These are phyloP conservation scores for Pentamera pediparva DNA, from an alignment of 53 echinoderm and acorn worm genomes.

Conservation along the genomic window DNA sequence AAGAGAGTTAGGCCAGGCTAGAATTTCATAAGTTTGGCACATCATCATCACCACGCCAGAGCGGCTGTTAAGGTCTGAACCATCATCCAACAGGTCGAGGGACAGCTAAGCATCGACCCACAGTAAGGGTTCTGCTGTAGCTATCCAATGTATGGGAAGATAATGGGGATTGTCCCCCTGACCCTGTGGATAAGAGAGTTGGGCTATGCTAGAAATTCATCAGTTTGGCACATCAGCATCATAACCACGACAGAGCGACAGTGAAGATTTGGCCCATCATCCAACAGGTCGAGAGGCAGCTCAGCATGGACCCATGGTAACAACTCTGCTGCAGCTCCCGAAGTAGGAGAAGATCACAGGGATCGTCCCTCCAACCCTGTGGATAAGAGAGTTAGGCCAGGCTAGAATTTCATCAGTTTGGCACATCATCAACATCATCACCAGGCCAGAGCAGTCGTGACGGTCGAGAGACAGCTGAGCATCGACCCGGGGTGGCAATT, in stretches of 20 bases:
- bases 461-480: slow-evolving; percentile 67
- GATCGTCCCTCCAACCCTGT: slow-evolving; percentile 93
- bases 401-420: too few species aligned
- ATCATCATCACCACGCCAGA: too few species aligned
- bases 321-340: slow-evolving; percentile 69
- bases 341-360: slow-evolving; percentile 94
- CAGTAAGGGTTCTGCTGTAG: slow-evolving; percentile 61
- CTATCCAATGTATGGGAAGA: slow-evolving; percentile 90
- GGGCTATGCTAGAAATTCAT: too few species aligned
- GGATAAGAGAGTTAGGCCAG: too few species aligned
- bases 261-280: too few species aligned
- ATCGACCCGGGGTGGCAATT: slow-evolving; percentile 63
- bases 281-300: slow-evolving; percentile 80
- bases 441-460: slow-evolving; percentile 82
- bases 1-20: too few species aligned
- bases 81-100: slow-evolving; percentile 87
- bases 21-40: too few species aligned
- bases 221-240: too few species aligned
- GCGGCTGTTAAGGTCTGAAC: slow-evolving; percentile 77
- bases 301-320: slow-evolving; percentile 69
- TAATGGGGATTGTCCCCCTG: slow-evolving; percentile 84
- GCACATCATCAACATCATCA: too few species aligned
- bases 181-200: too few species aligned
- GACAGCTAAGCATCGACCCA: slow-evolving; percentile 75
- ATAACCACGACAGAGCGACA: too few species aligned